phyloP scores from a whole-genome alignment of 1,140 invertebrate species.

The Bombus sylvicola region DNA sequence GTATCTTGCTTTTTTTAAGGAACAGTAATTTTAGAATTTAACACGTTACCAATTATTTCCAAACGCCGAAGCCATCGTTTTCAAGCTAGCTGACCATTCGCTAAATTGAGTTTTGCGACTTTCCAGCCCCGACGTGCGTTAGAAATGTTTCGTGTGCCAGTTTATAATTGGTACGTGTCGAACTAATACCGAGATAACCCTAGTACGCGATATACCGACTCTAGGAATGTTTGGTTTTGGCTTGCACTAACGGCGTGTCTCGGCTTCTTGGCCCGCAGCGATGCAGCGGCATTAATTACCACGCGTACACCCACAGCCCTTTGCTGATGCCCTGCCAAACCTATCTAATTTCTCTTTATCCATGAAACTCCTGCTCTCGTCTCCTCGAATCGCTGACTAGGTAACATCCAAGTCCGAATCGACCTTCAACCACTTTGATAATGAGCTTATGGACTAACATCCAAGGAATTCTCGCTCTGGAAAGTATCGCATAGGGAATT shows the following conservation, averaged over 20 bases:
- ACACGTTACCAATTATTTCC: too few relatives aligned
- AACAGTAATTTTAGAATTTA: too few relatives aligned
- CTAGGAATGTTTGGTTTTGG: conserved; percentile 64
- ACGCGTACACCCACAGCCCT: conserved; percentile 26
- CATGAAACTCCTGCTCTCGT: conserved; percentile 17
- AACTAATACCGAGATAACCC: conserved; percentile 58
- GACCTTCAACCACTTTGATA: conserved; percentile 17
- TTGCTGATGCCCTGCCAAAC: neutral
- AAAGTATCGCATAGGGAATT: too few relatives aligned
- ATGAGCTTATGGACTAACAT: neutral
- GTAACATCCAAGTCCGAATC: conserved; percentile 32
- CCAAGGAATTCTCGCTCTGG: too few relatives aligned
- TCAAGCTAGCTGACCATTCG: neutral
- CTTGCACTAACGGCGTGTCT: conserved; percentile 29
- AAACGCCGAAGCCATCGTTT: neutral
- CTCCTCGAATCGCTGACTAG: conserved; percentile 42
- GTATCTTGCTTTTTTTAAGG: too few relatives aligned
- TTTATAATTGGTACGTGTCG: conserved; percentile 66
- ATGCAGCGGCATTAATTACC: conserved; percentile 64
- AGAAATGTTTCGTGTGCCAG: conserved; percentile 49
- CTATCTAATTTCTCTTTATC: conserved; percentile 15
- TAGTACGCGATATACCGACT: conserved; percentile 42
- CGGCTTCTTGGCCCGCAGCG: conserved; percentile 59
- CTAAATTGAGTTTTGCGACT: conserved; percentile 32
- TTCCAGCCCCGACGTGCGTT: conserved; percentile 8